These are phyloP conservation scores for Indicator maculatus DNA, from an alignment of 2,113 vertebrate genomes.

Conservation along the genomic window DNA sequence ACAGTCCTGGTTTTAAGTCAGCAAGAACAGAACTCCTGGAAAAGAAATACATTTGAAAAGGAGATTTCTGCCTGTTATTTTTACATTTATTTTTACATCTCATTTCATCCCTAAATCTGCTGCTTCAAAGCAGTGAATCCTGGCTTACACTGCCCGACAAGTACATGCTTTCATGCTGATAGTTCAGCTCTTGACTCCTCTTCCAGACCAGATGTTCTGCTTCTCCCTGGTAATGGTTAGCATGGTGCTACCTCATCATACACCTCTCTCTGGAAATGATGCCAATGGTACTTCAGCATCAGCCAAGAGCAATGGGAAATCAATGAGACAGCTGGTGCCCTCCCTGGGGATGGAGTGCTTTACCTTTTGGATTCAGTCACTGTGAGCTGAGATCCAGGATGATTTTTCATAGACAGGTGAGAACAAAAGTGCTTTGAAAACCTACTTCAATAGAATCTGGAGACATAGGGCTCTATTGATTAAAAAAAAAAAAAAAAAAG, in stretches of 20 bases:
- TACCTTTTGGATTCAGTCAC: slow-evolving; percentile 77
- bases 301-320: slow-evolving; percentile 73
- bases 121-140: slow-evolving; percentile 13
- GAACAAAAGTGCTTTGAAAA: slow-evolving; percentile 81
- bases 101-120: slow-evolving; percentile 5
- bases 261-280: slow-evolving; percentile 72
- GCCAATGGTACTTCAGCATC: slow-evolving; percentile 68
- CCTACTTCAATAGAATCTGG: slow-evolving; percentile 74
- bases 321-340: slow-evolving; percentile 79
- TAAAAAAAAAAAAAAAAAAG: slow-evolving; percentile 49
- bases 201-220: slow-evolving; percentile 79
- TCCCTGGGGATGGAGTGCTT: slow-evolving; percentile 69
- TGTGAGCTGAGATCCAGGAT: slow-evolving; percentile 70
- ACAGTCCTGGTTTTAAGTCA: neutral
- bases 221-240: slow-evolving; percentile 75
- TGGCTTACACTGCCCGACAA: neutral
- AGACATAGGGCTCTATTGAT: slow-evolving; percentile 69
- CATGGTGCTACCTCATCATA: slow-evolving; percentile 75
- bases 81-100: neutral
- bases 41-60: neutral
- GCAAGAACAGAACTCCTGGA: neutral
- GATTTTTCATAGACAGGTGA: slow-evolving; percentile 81
- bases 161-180: slow-evolving; percentile 39
- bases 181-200: slow-evolving; percentile 63
- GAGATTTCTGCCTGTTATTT: neutral